Evolutionary conservation across 2,797 vertebrate species (phyloP).

Genomic region (Cryptoprocta ferox): DNA sequence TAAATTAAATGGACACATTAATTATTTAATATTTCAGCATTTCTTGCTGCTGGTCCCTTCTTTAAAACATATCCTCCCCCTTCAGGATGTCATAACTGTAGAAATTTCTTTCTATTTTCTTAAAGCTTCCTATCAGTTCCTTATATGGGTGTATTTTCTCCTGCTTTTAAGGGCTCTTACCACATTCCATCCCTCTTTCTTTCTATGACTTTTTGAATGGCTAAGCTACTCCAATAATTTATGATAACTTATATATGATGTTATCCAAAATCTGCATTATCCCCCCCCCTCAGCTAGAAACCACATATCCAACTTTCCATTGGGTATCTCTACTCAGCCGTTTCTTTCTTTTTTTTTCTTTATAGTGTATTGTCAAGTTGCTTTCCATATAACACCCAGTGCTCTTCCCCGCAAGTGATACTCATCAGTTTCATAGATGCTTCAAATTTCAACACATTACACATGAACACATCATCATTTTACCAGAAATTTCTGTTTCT

Average conservation of each 20-base stretch:
- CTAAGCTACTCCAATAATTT: background rate
- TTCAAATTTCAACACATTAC: background rate
- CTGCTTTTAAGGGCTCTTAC: background rate
- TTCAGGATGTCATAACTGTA: background rate
- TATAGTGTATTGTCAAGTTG: no score
- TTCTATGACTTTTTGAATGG: background rate
- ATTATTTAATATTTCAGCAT: background rate
- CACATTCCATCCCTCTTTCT: background rate
- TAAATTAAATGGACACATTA: background rate
- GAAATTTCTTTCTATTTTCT: background rate
- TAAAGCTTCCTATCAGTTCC: background rate
- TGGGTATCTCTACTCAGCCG: background rate
- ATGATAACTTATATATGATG: background rate
- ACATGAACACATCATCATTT: background rate
- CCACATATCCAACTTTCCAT: background rate
- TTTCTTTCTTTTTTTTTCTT: no score
- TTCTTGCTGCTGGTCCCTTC: background rate
- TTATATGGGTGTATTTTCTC: background rate
- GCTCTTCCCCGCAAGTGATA: no score
- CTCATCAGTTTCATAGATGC: background rate
- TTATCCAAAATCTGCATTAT: background rate
- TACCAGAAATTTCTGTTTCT: background rate
- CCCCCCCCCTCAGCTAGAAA: background rate
- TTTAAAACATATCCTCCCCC: background rate
- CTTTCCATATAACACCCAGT: no score